A percentile compares a stretch with the other conserved stretches of the same genome.
These are phyloP conservation scores for Mythimna loreyi DNA, from an alignment of 2,888 invertebrate species.

Conservation along the genomic window DNA sequence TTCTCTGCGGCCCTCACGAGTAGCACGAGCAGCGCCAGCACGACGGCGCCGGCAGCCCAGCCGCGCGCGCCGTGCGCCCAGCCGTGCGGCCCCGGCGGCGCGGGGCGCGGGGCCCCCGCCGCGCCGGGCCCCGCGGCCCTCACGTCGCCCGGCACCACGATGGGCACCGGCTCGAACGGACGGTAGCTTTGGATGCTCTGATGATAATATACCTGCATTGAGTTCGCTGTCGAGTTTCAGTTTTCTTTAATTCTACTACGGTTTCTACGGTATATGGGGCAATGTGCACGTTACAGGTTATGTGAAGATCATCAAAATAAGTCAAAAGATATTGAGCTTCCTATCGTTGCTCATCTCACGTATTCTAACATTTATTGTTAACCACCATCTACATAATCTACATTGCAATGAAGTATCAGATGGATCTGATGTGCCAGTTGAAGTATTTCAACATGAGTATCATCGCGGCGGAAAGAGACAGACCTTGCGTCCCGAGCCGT, in stretches of 20 bases:
- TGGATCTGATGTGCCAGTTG: too few relatives aligned
- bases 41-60: conserved; percentile 75
- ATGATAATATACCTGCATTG: conserved; percentile 26
- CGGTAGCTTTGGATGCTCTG: conserved; percentile 43
- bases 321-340: too few relatives aligned
- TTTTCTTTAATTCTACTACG: conserved; percentile 2
- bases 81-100: conserved; percentile 12
- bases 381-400: too few relatives aligned
- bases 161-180: conserved; percentile 54
- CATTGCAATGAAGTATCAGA: too few relatives aligned
- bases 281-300: not conserved
- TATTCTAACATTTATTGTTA: not conserved
- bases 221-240: conserved; percentile 10
- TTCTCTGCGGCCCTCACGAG: conserved; percentile 75
- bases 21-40: conserved; percentile 75
- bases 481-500: too few relatives aligned
- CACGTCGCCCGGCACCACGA: conserved; percentile 37
- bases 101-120: conserved; percentile 2
- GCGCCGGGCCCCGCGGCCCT: not conserved
- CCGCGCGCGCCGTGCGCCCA: conserved; percentile 58
- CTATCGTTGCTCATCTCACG: too few relatives aligned
- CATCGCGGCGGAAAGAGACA: too few relatives aligned
- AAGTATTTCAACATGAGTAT: too few relatives aligned
- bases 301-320: too few relatives aligned
- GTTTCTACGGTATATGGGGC: not conserved